These are phyloP conservation scores for Saguinus midas DNA, from an alignment of 2,113 vertebrate genomes.

Conservation along the genomic window DNA sequence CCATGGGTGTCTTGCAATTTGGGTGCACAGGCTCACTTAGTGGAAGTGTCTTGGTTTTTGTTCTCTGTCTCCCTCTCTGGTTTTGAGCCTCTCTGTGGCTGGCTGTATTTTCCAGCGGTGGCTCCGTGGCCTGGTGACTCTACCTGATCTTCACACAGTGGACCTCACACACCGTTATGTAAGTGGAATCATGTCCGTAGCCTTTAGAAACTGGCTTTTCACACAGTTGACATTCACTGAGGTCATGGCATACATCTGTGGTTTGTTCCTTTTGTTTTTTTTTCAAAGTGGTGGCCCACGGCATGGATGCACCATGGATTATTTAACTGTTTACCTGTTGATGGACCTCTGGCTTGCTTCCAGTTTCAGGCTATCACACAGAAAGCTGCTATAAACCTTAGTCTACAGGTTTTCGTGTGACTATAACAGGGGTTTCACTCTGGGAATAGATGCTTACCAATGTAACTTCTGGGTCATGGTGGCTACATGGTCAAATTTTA, in stretches of 20 bases:
- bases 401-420: background rate
- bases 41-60: no score
- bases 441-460: background rate
- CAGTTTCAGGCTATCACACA: background rate
- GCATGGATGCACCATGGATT: rapidly evolving
- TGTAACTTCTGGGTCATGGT: rapidly evolving
- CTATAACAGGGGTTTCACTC: background rate
- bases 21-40: background rate
- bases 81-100: background rate
- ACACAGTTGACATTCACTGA: background rate
- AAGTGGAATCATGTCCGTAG: background rate
- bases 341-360: background rate
- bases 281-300: rapidly evolving
- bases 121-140: background rate
- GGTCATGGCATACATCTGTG: rapidly evolving
- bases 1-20: background rate
- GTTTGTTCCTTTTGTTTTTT: rapidly evolving
- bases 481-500: background rate
- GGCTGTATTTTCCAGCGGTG: background rate
- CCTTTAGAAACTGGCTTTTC: background rate
- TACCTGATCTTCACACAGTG: background rate
- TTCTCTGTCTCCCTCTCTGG: background rate
- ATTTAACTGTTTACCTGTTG: background rate
- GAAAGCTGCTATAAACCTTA: no score
- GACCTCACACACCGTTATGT: background rate